Base-by-base conservation (phyloP, 2,113 vertebrate genomes). In the Plecotus auritus region DNA sequence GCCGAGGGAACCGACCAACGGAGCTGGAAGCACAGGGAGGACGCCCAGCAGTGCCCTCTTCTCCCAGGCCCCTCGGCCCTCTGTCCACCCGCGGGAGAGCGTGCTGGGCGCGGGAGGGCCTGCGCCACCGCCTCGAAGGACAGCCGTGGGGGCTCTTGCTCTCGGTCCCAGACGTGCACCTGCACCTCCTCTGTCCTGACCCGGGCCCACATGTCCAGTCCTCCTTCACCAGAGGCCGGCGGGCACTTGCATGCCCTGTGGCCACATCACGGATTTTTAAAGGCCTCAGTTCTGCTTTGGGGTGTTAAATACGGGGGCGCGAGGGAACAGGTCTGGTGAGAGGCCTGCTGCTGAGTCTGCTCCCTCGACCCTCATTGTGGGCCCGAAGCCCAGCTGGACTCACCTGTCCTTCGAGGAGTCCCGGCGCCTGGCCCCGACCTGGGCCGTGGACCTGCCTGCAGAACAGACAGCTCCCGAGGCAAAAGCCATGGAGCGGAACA, bases 201-300 rank as follows among this genome's bases (percentile, higher is more conserved):
- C 14, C 8, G 23, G 67, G 70, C 72, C 37, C 35, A 32, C 45
- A 4, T 1, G 16, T 18, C 42, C 81, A 9, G 56, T 42, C 26
- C 64, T 13, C 35, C 51, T 26, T 51, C 12, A 42, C 35, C 11
- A 0, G 6, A 47, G 51, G 56, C 73, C 0, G 0, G 61, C 45
- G 66, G 51, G 35, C 82, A 28, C 26, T 35, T n/a, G 9, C 20
- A 10, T 0, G 20, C 64, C 49, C 70, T 0, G 2, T 35, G 40
- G 42, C 32, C 42, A 20, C 5, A 32, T 12, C 40, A n/a, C 23
- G 9, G 67, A 22, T 4, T 26, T 51, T 59, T 13, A 20, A 51
- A 47, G 13, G 56, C 22, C 76, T 51, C 7, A 3, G 64, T 45
- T 18, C 16, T 0, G 0, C 20, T 54, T 47, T n/a, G 0, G 0